These are phyloP conservation scores for Murina feae DNA, from an alignment of 2,113 vertebrate species.

Conservation along the genomic window DNA sequence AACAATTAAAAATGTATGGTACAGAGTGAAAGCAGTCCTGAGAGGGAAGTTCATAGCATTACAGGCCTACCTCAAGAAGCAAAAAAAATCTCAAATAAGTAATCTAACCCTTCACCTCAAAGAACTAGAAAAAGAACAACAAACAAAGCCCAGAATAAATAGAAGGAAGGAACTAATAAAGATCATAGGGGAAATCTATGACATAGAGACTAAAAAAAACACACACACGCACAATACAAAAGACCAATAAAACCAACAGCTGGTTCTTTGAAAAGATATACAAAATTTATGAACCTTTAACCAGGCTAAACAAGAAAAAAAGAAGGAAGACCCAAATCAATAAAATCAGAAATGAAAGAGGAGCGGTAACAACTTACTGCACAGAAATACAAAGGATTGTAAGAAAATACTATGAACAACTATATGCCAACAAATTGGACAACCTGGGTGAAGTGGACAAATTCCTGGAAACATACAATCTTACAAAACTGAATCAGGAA, in stretches of 20 bases:
- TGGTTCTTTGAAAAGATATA: not conserved
- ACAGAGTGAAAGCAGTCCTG: not conserved
- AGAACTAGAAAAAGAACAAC: not conserved
- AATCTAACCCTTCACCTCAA: not conserved
- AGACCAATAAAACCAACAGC: not conserved
- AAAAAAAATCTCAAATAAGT: not conserved
- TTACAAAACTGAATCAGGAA: too few species aligned
- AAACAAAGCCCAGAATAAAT: not conserved
- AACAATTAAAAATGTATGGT: not conserved
- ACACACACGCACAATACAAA: not conserved
- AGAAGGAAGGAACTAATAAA: not conserved
- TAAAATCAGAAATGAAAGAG: not conserved
- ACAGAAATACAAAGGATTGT: not conserved
- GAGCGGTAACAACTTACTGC: not conserved
- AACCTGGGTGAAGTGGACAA: not conserved
- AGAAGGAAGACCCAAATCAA: not conserved
- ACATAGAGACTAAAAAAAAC: not conserved
- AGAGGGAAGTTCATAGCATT: not conserved
- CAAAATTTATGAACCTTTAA: not conserved
- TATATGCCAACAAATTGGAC: not conserved
- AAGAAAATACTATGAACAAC: not conserved
- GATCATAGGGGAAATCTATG: not conserved
- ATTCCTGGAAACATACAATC: not conserved
- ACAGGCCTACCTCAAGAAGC: not conserved
- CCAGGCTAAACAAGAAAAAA: not conserved